Percentiles rank a stretch among this genome's conserved stretches.
Evolutionary conservation across 2,888 invertebrate genomes (phyloP).

Genomic region (Tethea ocularis): DNA sequence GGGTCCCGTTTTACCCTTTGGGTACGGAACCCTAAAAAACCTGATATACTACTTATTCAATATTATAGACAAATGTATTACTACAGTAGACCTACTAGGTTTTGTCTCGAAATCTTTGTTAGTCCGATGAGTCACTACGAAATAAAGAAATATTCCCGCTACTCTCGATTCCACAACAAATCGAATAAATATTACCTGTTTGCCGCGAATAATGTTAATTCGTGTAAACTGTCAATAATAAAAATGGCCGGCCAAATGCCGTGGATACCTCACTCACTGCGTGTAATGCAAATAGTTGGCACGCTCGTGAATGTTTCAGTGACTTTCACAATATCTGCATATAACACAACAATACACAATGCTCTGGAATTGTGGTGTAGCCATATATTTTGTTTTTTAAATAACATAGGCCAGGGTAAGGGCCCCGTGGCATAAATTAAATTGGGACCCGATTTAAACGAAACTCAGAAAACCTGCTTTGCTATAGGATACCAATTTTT

Average conservation of each 20-base stretch:
- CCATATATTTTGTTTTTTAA: neutral
- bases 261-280: neutral
- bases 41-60: too few species aligned
- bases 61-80: too few species aligned
- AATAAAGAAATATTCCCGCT: neutral
- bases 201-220: neutral
- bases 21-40: too few species aligned
- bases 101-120: neutral
- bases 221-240: neutral
- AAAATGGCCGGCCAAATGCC: neutral
- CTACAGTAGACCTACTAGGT: too few species aligned
- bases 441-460: too few species aligned
- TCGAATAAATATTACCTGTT: neutral
- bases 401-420: too few species aligned
- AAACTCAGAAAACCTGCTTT: too few species aligned
- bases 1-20: too few species aligned
- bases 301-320: neutral
- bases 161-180: neutral
- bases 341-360: neutral
- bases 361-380: neutral
- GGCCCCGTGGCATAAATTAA: too few species aligned
- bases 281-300: slow-evolving; percentile 1
- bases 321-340: neutral
- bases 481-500: too few species aligned
- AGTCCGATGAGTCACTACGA: neutral